A percentile compares a stretch with the other conserved stretches of the same genome.
Conservation (phyloP, 1,140 invertebrate species). For the Meloidogyne hapla region DNA sequence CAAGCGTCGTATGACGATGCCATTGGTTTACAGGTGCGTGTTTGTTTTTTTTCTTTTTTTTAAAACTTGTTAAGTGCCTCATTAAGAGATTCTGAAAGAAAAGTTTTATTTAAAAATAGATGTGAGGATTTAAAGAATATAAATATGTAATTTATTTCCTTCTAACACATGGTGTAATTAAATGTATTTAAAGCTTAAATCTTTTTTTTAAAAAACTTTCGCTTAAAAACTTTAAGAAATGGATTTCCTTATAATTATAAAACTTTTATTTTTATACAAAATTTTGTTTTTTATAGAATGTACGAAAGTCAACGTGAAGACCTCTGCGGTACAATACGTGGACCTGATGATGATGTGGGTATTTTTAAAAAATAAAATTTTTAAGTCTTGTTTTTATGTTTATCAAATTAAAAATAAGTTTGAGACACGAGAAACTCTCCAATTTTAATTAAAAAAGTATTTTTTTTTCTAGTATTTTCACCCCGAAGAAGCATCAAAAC, state of each 20-base stretch:
- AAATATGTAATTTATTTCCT: too few relatives aligned
- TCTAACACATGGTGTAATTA: too few relatives aligned
- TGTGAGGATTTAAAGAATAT: too few relatives aligned
- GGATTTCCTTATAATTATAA: background rate
- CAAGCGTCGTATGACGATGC: conserved; percentile 46
- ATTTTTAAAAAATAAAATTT: background rate
- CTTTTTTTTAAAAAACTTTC: too few relatives aligned
- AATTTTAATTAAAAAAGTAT: background rate
- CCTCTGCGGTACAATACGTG: conserved; percentile 43
- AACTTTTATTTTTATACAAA: background rate
- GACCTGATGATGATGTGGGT: conserved; percentile 49
- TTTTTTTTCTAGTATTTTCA: conserved; percentile 31
- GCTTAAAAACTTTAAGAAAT: background rate
- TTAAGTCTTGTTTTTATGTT: too few relatives aligned
- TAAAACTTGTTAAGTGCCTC: background rate
- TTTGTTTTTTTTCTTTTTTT: background rate
- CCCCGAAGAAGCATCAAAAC: conserved; percentile 53
- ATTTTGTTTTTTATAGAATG: conserved; percentile 29
- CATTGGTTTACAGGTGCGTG: conserved; percentile 39
- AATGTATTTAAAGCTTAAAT: too few relatives aligned
- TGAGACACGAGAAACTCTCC: too few relatives aligned
- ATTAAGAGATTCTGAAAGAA: too few relatives aligned
- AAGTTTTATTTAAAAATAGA: too few relatives aligned
- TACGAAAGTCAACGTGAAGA: conserved; percentile 36
- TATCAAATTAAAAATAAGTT: too few relatives aligned